Evolutionary conservation across 2,113 vertebrate genomes (phyloP).

Genomic region (Vulpes ferrilata): DNA sequence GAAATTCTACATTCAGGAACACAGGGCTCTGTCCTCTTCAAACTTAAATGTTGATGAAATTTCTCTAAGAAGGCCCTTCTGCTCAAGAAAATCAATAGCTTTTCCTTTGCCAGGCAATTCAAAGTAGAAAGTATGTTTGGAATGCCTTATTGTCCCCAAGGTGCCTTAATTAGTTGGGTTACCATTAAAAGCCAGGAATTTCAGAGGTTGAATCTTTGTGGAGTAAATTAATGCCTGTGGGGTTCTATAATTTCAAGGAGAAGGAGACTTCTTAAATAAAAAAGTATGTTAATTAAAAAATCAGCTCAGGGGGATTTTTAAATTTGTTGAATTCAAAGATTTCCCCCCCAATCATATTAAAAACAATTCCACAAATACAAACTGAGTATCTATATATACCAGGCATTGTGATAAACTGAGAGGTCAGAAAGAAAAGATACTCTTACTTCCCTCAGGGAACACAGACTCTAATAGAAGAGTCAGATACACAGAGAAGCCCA

Average conservation of each 20-base stretch:
- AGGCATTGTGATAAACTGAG: background rate
- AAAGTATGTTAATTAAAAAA: slow-evolving; percentile 67
- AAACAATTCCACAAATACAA: background rate
- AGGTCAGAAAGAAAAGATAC: background rate
- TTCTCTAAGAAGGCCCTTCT: slow-evolving; percentile 14
- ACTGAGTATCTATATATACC: background rate
- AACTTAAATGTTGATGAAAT: background rate
- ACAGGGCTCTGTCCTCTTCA: background rate
- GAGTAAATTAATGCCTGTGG: slow-evolving; percentile 66
- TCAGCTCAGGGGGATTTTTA: slow-evolving; percentile 34
- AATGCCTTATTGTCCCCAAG: slow-evolving; percentile 37
- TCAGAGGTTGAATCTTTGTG: slow-evolving; percentile 38
- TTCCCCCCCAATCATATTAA: background rate
- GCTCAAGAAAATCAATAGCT: background rate
- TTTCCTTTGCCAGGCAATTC: slow-evolving; percentile 14
- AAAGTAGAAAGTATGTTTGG: slow-evolving; percentile 46
- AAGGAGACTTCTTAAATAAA: slow-evolving; percentile 45
- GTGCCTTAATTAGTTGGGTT: slow-evolving; percentile 61
- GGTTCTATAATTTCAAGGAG: slow-evolving; percentile 56
- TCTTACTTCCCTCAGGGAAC: background rate
- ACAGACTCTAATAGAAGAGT: background rate
- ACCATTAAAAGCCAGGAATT: slow-evolving; percentile 53
- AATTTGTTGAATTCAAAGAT: background rate
- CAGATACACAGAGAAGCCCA: background rate
- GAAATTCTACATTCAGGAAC: background rate